Conservation (phyloP, 2,888 invertebrate genomes). For the Cyaniris semiargus region DNA sequence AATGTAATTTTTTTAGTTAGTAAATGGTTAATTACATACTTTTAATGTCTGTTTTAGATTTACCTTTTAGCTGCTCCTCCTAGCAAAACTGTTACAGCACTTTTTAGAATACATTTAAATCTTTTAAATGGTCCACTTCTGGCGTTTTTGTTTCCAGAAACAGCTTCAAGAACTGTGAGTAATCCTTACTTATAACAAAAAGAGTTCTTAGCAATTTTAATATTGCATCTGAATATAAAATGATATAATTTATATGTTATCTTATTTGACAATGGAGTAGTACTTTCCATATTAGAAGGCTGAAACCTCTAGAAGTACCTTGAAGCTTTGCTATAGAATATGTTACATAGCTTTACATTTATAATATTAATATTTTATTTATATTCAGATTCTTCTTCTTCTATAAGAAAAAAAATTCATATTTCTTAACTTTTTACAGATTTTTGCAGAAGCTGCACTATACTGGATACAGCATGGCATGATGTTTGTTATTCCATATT, state of each 20-base stretch:
- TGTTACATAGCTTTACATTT: background rate
- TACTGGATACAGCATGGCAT: slow-evolving; percentile 98
- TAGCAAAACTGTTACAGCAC: slow-evolving; percentile 87
- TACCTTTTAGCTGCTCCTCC: slow-evolving; percentile 93
- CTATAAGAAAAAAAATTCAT: background rate
- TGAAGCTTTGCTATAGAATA: background rate
- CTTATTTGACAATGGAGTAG: background rate
- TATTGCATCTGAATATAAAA: background rate
- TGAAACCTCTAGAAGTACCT: too few species aligned
- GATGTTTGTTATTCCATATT: slow-evolving; percentile 97
- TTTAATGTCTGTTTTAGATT: slow-evolving; percentile 82
- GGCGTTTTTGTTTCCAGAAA: slow-evolving; percentile 96
- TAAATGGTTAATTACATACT: background rate
- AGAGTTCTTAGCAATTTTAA: too few species aligned
- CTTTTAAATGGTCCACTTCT: slow-evolving; percentile 95
- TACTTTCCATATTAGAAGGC: too few species aligned
- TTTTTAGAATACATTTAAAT: slow-evolving; percentile 95
- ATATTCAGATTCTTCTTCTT: background rate
- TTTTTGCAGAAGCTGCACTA: slow-evolving; percentile 94
- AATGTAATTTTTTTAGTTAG: too few species aligned
- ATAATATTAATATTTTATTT: background rate
- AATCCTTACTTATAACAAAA: slow-evolving; percentile 25
- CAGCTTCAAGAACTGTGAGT: slow-evolving; percentile 92
- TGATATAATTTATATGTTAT: background rate
- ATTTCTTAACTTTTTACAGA: slow-evolving; percentile 71